Evolutionary conservation across 37 sponge, comb jelly and placozoan species (phyloP).

Genomic region (Diacarnus erythraeanus): DNA sequence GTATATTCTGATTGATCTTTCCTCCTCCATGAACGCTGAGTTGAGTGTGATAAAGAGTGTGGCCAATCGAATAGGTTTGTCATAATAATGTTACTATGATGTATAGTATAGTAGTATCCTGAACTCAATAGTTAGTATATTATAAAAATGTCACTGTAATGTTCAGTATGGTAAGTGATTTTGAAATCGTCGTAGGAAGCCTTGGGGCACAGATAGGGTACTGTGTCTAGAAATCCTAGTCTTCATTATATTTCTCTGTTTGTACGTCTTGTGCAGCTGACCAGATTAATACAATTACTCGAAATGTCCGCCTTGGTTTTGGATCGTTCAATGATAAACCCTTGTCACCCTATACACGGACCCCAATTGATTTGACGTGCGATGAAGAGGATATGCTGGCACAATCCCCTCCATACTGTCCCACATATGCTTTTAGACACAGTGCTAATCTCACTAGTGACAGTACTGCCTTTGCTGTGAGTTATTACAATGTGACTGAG

Average conservation of each 20-base stretch:
- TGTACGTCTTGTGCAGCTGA: background rate
- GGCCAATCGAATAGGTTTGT: constrained; percentile 26
- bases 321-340: constrained; percentile 59
- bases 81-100: too few relatives aligned
- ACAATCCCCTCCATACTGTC: background rate
- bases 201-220: too few relatives aligned
- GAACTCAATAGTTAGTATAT: too few relatives aligned
- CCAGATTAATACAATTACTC: constrained; percentile 17
- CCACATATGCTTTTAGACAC: constrained; percentile 18
- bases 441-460: constrained; percentile 5
- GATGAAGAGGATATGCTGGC: background rate
- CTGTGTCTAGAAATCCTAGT: too few relatives aligned
- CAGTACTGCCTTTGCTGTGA: background rate
- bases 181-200: too few relatives aligned
- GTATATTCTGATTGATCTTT: constrained; percentile 67
- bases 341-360: constrained; percentile 19
- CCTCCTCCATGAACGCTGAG: constrained; percentile 30
- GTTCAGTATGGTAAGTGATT: too few relatives aligned
- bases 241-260: background rate
- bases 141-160: too few relatives aligned
- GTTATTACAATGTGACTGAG: too few relatives aligned
- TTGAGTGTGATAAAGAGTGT: constrained; percentile 24
- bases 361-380: background rate
- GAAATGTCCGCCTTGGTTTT: constrained; percentile 49
- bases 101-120: too few relatives aligned